These are phyloP conservation scores for Vombatus ursinus DNA, from an alignment of 2,113 vertebrate species.

Conservation along the genomic window DNA sequence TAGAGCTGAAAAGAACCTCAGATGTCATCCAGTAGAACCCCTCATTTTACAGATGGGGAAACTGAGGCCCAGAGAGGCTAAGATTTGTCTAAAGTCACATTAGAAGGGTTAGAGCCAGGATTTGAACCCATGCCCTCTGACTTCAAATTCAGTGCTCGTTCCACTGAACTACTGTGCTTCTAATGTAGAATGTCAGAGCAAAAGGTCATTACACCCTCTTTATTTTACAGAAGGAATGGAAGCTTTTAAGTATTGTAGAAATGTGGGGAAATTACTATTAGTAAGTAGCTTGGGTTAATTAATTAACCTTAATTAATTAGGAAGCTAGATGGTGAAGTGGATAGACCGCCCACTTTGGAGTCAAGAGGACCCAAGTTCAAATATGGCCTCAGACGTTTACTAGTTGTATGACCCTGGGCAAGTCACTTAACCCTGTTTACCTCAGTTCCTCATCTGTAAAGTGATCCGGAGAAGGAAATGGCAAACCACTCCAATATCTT, in stretches of 20 bases:
- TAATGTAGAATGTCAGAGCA: neutral
- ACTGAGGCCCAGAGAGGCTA: neutral
- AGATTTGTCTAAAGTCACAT: neutral
- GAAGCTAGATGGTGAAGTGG: neutral
- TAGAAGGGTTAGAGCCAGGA: neutral
- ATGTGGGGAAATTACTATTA: neutral
- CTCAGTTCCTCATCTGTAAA: neutral
- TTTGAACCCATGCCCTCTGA: neutral
- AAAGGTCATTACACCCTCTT: neutral
- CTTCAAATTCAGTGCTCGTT: neutral
- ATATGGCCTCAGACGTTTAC: neutral
- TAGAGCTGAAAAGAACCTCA: neutral
- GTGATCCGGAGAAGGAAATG: neutral
- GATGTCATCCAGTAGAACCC: neutral
- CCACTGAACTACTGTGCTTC: neutral
- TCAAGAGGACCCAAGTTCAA: neutral
- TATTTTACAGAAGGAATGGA: neutral
- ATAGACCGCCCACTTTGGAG: neutral
- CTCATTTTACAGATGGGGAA: neutral
- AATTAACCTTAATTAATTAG: neutral
- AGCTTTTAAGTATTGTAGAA: neutral
- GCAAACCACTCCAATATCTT: neutral
- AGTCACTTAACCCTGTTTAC: neutral
- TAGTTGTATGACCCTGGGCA: neutral
- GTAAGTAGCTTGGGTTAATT: neutral